These are phyloP conservation scores for Pterostichus madidus DNA, from an alignment of 2,888 invertebrate genomes.

Conservation along the genomic window DNA sequence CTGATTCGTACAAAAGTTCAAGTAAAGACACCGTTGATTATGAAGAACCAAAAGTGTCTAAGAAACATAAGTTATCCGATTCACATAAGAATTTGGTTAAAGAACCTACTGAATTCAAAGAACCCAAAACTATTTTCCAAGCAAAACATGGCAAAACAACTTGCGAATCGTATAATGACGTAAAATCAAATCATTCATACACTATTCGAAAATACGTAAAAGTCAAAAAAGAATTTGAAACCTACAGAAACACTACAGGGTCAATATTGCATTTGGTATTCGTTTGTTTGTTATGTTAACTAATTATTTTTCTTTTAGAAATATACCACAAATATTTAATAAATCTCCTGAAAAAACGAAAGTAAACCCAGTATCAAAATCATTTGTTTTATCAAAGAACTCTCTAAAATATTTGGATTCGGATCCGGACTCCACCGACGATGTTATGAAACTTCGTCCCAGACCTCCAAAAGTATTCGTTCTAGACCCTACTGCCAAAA, in stretches of 20 bases:
- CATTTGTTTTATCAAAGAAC: constrained; percentile 22
- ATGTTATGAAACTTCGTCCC: background rate
- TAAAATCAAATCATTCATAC: background rate
- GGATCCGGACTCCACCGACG: background rate
- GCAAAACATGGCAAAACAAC: background rate
- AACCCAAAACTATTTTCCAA: background rate
- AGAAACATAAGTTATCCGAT: background rate
- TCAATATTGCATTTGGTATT: background rate
- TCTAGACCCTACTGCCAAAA: constrained; percentile 11
- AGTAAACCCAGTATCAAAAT: constrained; percentile 20
- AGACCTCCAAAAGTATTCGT: constrained; percentile 8
- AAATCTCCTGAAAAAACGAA: constrained; percentile 9
- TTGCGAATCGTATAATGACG: constrained; percentile 3
- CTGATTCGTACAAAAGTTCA: constrained; percentile 28
- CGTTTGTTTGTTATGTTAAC: background rate
- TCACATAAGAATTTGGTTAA: background rate
- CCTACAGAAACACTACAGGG: constrained; percentile 32
- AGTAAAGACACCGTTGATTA: background rate
- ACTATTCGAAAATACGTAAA: constrained; percentile 18
- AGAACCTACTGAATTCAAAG: constrained; percentile 9
- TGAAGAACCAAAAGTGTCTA: background rate
- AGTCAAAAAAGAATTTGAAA: constrained; percentile 13
- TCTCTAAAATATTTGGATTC: constrained; percentile 8
- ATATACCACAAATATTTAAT: constrained; percentile 33
- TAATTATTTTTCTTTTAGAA: constrained; percentile 2